Evolutionary conservation across 1,140 invertebrate genomes (phyloP).

Genomic region (Oryzaephilus surinamensis): DNA sequence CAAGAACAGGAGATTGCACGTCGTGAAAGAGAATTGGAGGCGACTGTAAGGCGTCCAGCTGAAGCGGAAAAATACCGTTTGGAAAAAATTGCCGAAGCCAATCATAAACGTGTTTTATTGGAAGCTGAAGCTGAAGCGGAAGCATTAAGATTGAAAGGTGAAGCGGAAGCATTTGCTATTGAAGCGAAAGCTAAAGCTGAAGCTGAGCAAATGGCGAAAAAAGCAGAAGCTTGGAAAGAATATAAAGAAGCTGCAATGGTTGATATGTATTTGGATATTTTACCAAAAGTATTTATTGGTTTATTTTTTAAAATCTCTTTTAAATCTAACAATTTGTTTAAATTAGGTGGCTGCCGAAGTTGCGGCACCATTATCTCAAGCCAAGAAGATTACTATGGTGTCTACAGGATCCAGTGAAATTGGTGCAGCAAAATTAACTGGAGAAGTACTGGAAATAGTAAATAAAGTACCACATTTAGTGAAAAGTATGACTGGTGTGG

Average conservation of each 20-base stretch:
- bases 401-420: slow-evolving; percentile 85
- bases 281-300: slow-evolving; percentile 73
- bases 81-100: slow-evolving; percentile 89
- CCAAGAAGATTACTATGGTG: slow-evolving; percentile 82
- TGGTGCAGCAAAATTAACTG: slow-evolving; percentile 86
- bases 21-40: slow-evolving; percentile 79
- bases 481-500: slow-evolving; percentile 83
- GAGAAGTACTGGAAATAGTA: slow-evolving; percentile 87
- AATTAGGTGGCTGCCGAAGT: slow-evolving; percentile 67
- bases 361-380: slow-evolving; percentile 83
- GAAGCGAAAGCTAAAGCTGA: slow-evolving; percentile 90
- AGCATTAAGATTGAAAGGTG: slow-evolving; percentile 62
- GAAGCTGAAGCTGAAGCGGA: slow-evolving; percentile 95
- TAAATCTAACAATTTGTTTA: slow-evolving; percentile 1
- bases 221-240: slow-evolving; percentile 92
- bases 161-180: slow-evolving; percentile 90
- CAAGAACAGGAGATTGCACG: slow-evolving; percentile 83
- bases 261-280: slow-evolving; percentile 92
- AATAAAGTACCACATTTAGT: slow-evolving; percentile 82
- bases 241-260: slow-evolving; percentile 95
- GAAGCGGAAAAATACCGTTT: slow-evolving; percentile 89
- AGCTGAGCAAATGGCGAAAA: slow-evolving; percentile 92
- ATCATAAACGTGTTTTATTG: slow-evolving; percentile 69
- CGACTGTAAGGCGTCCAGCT: slow-evolving; percentile 79
- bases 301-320: slow-evolving; percentile 2